A percentile compares a stretch with the other conserved stretches of the same genome.
Evolutionary conservation across 2,888 invertebrate genomes (phyloP).

Genomic region (Stegophylla sp.): DNA sequence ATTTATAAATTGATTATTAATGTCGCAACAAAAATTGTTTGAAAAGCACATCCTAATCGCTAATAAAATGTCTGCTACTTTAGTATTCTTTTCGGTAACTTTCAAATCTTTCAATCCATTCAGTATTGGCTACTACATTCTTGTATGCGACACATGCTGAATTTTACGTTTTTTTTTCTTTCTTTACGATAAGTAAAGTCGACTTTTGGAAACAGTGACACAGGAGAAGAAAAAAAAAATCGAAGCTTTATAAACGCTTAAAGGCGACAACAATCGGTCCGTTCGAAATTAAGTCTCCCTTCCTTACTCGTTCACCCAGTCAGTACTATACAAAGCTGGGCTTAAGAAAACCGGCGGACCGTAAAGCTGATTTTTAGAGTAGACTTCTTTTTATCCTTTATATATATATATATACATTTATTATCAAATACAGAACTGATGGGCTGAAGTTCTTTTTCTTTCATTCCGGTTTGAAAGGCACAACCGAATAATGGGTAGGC

Average conservation of each 20-base stretch:
- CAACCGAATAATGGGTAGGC: constrained; percentile 37
- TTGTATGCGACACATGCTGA: constrained; percentile 38
- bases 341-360: constrained; percentile 57
- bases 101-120: constrained; percentile 40
- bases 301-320: not conserved
- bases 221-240: constrained; percentile 32
- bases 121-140: constrained; percentile 26
- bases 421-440: constrained; percentile 41
- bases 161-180: constrained; percentile 8
- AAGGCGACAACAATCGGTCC: constrained; percentile 58
- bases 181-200: constrained; percentile 54
- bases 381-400: constrained; percentile 55
- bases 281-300: constrained; percentile 53
- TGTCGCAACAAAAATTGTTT: not conserved
- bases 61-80: constrained; percentile 16
- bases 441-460: constrained; percentile 50
- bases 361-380: constrained; percentile 59
- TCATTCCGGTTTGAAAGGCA: constrained; percentile 49
- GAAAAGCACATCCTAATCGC: not conserved
- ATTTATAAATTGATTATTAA: not conserved
- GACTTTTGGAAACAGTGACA: constrained; percentile 35
- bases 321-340: constrained; percentile 49
- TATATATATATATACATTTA: constrained; percentile 28
- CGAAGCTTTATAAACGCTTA: constrained; percentile 58
- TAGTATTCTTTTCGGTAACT: constrained; percentile 1